Base-by-base conservation (phyloP, 2,797 vertebrate species). In the Decapterus maruadsi region DNA sequence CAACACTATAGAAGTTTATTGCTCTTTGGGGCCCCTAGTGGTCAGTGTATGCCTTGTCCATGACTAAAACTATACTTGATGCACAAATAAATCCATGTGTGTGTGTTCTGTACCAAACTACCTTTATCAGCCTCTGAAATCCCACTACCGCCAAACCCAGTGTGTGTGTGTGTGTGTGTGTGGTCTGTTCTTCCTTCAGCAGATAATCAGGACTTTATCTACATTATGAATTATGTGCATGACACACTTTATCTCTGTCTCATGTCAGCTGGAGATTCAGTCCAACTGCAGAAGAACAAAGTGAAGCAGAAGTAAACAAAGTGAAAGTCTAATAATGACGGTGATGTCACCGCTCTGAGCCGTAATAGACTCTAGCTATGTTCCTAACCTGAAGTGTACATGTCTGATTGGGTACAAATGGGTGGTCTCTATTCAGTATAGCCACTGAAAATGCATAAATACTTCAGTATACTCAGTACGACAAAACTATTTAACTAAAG, bases 291-390 rank as follows among this genome's bases (percentile, higher is more conserved):
- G 48, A 10, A 73, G 14, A 68, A 14, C 29, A 60, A 65, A 64
- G 53, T n/a, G 11, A 2, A 63, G 38, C 34, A 48, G 12, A 70
- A 58, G 42, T 46, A 64, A 66, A 77, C 75, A 1, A 74, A 50
- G 17, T 20, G 12, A 46, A 55, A 31, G 11, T 50, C 40, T 50
- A 48, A 38, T 66, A 19, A 65, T 36, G 26, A 26, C 26, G 26
- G 1, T 26, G 26, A 68, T 29, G 17, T 19, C 42, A 58, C 14
- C 11, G 46, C 66, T 66, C 26, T 58, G 36, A 72, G 12, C 8
- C 68, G 14, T 17, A 22, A 65, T 56, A 48, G 3, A 73, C 26
- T 57, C 8, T 6, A 40, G 26, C 48, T 58, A n/a, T 0, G 16
- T 9, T 26, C 26, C 26, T 26, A 26, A 26, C 26, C 26, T 26